Evolutionary conservation across 2,888 invertebrate genomes (phyloP).

Genomic region (Sicus ferrugineus): DNA sequence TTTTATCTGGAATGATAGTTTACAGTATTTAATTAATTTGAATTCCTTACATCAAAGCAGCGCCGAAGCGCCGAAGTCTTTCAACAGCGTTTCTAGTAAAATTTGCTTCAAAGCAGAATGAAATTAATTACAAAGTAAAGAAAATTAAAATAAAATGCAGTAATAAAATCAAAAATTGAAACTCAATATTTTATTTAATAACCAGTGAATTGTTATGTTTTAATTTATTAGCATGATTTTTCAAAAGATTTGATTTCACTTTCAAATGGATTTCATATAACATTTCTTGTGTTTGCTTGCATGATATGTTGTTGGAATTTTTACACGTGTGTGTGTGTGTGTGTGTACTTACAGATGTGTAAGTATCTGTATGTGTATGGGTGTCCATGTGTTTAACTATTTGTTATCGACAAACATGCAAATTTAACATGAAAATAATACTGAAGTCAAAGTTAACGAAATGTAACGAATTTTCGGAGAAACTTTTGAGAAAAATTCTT

Average conservation of each 20-base stretch:
- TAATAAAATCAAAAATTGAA: too few species aligned
- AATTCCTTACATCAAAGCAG: too few species aligned
- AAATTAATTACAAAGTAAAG: too few species aligned
- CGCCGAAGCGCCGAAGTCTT: too few species aligned
- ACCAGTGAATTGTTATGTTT: too few species aligned
- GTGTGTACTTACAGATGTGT: too few species aligned
- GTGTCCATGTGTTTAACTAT: not conserved
- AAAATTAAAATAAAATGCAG: too few species aligned
- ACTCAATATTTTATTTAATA: too few species aligned
- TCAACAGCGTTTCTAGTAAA: too few species aligned
- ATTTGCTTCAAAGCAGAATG: too few species aligned
- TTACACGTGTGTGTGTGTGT: not conserved
- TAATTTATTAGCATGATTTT: constrained; percentile 16
- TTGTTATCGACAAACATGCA: constrained; percentile 16
- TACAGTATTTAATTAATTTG: too few species aligned
- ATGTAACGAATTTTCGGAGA: not conserved
- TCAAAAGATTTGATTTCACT: constrained; percentile 1
- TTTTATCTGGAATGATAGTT: too few species aligned
- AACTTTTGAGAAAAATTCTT: not conserved
- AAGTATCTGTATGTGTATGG: not conserved
- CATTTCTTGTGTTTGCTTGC: not conserved
- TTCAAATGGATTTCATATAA: not conserved
- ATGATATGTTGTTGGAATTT: not conserved
- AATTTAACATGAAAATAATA: constrained; percentile 19
- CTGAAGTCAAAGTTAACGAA: not conserved